Percentiles rank a stretch among this genome's conserved stretches.
Evolutionary conservation across 2,113 vertebrate genomes (phyloP).

Genomic region (Gymnocephalus cernua): DNA sequence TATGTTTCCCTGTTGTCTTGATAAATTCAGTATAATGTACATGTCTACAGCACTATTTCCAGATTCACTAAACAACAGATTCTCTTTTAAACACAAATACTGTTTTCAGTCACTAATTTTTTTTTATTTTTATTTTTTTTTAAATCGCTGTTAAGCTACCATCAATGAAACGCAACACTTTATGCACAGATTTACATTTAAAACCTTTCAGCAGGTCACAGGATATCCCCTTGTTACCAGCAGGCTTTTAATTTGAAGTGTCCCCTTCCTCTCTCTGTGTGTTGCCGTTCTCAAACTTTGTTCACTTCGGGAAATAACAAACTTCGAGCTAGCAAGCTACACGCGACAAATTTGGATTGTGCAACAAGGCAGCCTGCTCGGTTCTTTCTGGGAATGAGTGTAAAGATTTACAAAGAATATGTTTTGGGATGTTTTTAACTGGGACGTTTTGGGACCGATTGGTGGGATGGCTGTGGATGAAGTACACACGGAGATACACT

Average conservation of each 20-base stretch:
- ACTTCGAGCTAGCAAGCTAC: too few species aligned
- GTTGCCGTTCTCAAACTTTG: too few species aligned
- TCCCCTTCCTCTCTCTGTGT: too few species aligned
- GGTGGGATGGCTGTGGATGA: too few species aligned
- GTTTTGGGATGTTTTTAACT: too few species aligned
- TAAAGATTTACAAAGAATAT: too few species aligned
- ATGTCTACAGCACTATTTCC: background rate
- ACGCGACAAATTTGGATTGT: too few species aligned
- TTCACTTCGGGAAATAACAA: too few species aligned
- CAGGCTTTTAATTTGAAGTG: conserved; percentile 14
- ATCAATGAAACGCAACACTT: background rate
- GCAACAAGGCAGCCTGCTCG: too few species aligned
- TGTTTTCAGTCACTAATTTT: background rate
- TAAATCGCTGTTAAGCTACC: background rate
- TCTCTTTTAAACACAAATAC: background rate
- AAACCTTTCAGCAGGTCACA: background rate
- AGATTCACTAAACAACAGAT: background rate
- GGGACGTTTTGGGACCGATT: too few species aligned
- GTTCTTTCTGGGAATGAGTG: too few species aligned
- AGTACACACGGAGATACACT: too few species aligned
- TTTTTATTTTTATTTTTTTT: background rate
- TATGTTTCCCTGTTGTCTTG: background rate
- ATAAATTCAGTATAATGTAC: background rate
- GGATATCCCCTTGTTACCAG: background rate
- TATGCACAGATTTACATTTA: background rate